Evolutionary conservation across 1,140 invertebrate species (phyloP).

Genomic region (Cydia amplana): DNA sequence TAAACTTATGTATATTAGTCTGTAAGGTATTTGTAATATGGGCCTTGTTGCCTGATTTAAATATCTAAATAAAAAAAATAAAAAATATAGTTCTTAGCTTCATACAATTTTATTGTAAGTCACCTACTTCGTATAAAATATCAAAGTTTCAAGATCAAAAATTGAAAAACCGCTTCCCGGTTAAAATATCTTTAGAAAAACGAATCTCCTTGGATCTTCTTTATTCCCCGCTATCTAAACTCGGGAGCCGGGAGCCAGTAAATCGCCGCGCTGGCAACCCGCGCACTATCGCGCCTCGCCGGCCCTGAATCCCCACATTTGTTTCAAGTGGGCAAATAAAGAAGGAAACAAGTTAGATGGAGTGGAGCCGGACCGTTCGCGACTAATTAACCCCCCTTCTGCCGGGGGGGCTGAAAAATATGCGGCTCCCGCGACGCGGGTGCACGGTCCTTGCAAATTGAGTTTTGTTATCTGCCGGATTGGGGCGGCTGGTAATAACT

Average conservation of each 20-base stretch:
- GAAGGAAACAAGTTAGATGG: constrained; percentile 76
- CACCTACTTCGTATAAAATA: too few relatives aligned
- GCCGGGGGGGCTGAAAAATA: constrained; percentile 35
- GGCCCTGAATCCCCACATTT: constrained; percentile 63
- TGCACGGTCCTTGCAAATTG: constrained; percentile 22
- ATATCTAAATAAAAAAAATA: too few relatives aligned
- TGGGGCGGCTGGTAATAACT: constrained; percentile 13
- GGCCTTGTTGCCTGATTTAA: too few relatives aligned
- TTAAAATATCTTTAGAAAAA: neutral
- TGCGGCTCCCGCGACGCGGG: constrained; percentile 40
- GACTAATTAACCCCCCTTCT: constrained; percentile 71
- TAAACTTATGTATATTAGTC: too few relatives aligned
- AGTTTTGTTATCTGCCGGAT: constrained; percentile 26
- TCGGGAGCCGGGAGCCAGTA: neutral
- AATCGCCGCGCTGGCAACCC: constrained; percentile 22
- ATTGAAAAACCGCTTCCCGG: neutral
- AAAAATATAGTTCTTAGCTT: too few relatives aligned
- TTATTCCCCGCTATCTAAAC: constrained; percentile 9
- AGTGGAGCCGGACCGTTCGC: constrained; percentile 73
- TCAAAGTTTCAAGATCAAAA: too few relatives aligned
- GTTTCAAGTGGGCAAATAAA: constrained; percentile 77
- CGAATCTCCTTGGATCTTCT: neutral
- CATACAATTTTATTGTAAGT: too few relatives aligned
- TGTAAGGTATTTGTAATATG: too few relatives aligned
- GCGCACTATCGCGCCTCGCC: constrained; percentile 43